These are phyloP conservation scores for Pterocles burchelli DNA, from an alignment of 2,113 vertebrate species.

Conservation along the genomic window DNA sequence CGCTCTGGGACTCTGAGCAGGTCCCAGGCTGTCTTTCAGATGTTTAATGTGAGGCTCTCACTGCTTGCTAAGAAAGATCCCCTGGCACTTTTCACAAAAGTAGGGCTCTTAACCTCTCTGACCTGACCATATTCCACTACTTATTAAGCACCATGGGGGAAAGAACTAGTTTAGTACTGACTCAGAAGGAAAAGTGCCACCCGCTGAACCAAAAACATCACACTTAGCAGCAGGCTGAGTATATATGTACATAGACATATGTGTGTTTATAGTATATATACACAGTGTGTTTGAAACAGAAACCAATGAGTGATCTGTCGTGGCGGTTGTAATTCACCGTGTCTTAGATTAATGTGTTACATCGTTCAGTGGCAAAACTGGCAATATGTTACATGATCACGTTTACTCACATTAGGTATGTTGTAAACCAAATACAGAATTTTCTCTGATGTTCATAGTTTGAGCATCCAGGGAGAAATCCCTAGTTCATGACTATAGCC, in stretches of 20 bases:
- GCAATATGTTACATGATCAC: not conserved
- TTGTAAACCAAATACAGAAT: not conserved
- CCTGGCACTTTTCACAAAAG: slow-evolving; percentile 12
- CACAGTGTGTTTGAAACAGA: not conserved
- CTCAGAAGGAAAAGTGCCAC: slow-evolving; percentile 22
- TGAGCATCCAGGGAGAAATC: not conserved
- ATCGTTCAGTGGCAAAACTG: not conserved
- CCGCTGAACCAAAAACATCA: not conserved
- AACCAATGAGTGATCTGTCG: not conserved
- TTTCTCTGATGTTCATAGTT: not conserved
- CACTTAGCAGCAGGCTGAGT: not conserved
- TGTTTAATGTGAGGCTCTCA: not conserved
- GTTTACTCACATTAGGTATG: not conserved
- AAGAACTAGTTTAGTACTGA: not conserved
- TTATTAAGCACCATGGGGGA: not conserved
- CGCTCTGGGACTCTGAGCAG: not conserved
- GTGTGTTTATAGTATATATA: not conserved
- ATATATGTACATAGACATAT: not conserved
- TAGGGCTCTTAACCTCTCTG: slow-evolving; percentile 54
- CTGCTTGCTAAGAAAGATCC: not conserved
- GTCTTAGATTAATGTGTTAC: not conserved
- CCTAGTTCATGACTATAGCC: not conserved
- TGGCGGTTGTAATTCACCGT: not conserved
- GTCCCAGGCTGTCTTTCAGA: not conserved
- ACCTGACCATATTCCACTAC: not conserved